Percentiles rank a stretch among this genome's conserved stretches.
phyloP scores from a whole-genome alignment of 2,888 invertebrate genomes.

The Ypsolopha scabrella region DNA sequence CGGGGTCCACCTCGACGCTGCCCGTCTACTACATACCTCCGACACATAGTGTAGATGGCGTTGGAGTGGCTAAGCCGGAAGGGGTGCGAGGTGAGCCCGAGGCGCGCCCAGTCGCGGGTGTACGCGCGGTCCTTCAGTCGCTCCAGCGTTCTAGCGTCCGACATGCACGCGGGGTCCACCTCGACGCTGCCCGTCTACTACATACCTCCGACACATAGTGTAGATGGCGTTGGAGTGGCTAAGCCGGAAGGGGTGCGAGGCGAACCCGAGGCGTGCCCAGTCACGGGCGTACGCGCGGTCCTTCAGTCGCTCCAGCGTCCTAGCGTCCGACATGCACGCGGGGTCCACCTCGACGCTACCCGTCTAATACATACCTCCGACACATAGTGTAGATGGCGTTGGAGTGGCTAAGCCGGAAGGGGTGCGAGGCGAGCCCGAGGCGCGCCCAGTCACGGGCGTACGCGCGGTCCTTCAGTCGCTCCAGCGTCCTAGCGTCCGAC shows the following conservation, averaged over 20 bases:
- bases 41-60: conserved; percentile 85
- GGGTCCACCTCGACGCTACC: conserved; percentile 14
- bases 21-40: too few species aligned
- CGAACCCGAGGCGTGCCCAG: conserved; percentile 86
- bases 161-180: conserved; percentile 21
- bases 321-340: conserved; percentile 66
- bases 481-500: conserved; percentile 78
- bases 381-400: background rate
- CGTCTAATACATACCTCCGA: background rate
- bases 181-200: conserved; percentile 10
- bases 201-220: background rate
- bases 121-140: conserved; percentile 90
- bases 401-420: conserved; percentile 86
- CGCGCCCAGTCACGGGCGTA: conserved; percentile 94
- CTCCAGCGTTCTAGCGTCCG: conserved; percentile 82
- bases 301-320: conserved; percentile 84
- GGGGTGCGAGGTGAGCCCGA: conserved; percentile 80
- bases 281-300: conserved; percentile 93
- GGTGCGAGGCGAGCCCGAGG: conserved; percentile 79
- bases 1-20: too few species aligned
- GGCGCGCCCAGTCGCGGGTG: conserved; percentile 89
- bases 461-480: conserved; percentile 87
- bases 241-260: conserved; percentile 83
- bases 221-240: conserved; percentile 71
- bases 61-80: conserved; percentile 90